Evolutionary conservation across 2,113 vertebrate genomes (phyloP), one percentile per base, ranked within the genome.

Genomic region (Montifringilla adamsi): DNA sequence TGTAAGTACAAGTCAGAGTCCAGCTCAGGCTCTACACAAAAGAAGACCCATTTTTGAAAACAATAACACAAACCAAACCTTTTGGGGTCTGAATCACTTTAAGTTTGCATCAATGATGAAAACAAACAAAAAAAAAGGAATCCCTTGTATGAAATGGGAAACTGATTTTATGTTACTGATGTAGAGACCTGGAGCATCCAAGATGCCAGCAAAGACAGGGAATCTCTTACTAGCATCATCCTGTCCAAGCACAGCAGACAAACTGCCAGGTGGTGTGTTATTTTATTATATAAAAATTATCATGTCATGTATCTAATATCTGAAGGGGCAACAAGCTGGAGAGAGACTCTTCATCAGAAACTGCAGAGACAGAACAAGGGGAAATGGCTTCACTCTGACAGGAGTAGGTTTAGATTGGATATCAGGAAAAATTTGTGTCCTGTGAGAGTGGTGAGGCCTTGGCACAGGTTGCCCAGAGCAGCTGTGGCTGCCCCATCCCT

Each of bases 401-500:
- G 26, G 15, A n/a, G 10, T 0, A 35, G 24, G 11, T 9, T 60
- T 46, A 53, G 53, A 6, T n/a, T 2, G 6, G 69, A 8, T 50
- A 63, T 56, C 0, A 23, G 31, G 35, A 17, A 43, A 9, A 28
- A 55, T 43, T 37, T 49, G 2, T 13, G 43, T 35, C 26, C 26
- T 55, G 18, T 13, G 55, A 62, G 30, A 3, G 30, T 62, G 35
- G 0, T 0, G 26, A 76, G 47, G 47, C 47, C 17, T 47, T 69
- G 47, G 30, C 55, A 62, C n/a, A 89, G 62, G 41, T 0, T 82
- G 16, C 16, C 11, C 69, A 68, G 53, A 60, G 53, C 5, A 68
- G 30, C 62, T 75, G 62, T 47, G 39, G 16, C 11, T 82, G 20
- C 13, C 17, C 46, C 78, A 62, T 22, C 16, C 47, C 55, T 75